Evolutionary conservation across 2,797 vertebrate genomes (phyloP), one percentile per base, ranked within the genome.

Genomic region (Semotilus atromaculatus): DNA sequence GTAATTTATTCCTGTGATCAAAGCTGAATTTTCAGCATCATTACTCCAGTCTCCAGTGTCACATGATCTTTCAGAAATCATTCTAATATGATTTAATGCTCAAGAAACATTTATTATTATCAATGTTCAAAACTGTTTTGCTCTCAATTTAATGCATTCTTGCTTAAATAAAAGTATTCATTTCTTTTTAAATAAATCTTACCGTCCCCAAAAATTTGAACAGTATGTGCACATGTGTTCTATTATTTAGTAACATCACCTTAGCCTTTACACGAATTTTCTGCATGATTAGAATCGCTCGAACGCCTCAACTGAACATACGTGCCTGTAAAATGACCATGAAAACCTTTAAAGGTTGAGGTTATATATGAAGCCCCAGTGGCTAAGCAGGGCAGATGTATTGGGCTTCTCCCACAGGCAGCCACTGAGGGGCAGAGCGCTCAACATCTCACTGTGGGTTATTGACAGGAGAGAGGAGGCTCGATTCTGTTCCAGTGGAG

Each of bases 401-500:
- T 81, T 73, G 75, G 83, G 51, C 36, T 86, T 83, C 34, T 83
- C 71, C 82, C 31, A 76, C 60, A 23, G 19, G 8, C 29, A 23
- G 73, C 93, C 94, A 92, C 93, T 89, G 93, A 93, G 91, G 92
- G 95, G 94, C 93, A 90, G 91, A 89, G 86, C 73, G 78, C 58
- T 86, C 86, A 83, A 87, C 89, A 83, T 36, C 21, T 79, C 19
- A 5, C 38, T 3, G 11, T 2, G 8, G 21, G 6, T 40, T 23
- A 34, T 21, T 67, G 43, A 64, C 68, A 16, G 53, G 83, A 89
- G 87, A 48, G 45, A 45, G 83, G 2, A 38, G 66, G 5, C 51
- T 58, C 73, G 67, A 21, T 55, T 18, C 16, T n/a, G 51, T 67
- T 58, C 18, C 58, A 68, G 18, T 14, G 13, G 2, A 26, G 48